Evolutionary conservation across 1,140 invertebrate genomes (phyloP), one percentile per base, ranked within the genome.

Genomic region (Nebria ingens): DNA sequence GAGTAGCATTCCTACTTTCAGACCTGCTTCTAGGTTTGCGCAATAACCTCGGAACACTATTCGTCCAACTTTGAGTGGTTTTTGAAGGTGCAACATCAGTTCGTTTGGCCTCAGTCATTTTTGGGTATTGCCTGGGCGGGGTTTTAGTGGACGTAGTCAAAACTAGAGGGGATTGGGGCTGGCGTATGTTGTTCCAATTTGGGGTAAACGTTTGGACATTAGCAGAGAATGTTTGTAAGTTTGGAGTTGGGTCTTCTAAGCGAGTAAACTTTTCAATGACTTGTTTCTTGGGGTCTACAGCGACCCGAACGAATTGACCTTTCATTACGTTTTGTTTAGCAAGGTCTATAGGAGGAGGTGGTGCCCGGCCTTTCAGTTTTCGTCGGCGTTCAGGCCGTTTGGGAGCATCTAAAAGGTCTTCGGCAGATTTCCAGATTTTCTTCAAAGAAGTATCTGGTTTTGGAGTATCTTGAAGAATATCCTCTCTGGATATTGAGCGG

Each of bases 401-500:
- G 9, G 68, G 68, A 4, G 59, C 52, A 11, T 58, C 61, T 25
- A 68, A 54, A 15, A 69, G 42, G 59, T 68, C 62, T 45, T 69
- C 68, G 21, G 64, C 64, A 2, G 65, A 68, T 53, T 61, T 65
- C 64, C 67, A 68, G 1, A 68, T 56, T 56, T 69, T 69, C 49
- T 59, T 62, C 42, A 68, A 56, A 3, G 53, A 51, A 12, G 56
- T 52, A 13, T 58, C 45, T 15, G 34, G 52, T 1, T 6, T 22
- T 56, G 25, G n/a, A 56, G 50, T 19, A 58, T 19, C 20, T 55
- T 51, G 19, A 3, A 4, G 6, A 12, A 12, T 17, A 17, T 45
- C 15, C 20, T 63, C 61, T 55, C 58, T 65, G 0, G 63, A 65
- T 23, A 55, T 58, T 29, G 59, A 62, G 38, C 6, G 15, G 4